Evolutionary conservation across 1,140 invertebrate species (phyloP).

Genomic region (Caenorhabditis inopinata): DNA sequence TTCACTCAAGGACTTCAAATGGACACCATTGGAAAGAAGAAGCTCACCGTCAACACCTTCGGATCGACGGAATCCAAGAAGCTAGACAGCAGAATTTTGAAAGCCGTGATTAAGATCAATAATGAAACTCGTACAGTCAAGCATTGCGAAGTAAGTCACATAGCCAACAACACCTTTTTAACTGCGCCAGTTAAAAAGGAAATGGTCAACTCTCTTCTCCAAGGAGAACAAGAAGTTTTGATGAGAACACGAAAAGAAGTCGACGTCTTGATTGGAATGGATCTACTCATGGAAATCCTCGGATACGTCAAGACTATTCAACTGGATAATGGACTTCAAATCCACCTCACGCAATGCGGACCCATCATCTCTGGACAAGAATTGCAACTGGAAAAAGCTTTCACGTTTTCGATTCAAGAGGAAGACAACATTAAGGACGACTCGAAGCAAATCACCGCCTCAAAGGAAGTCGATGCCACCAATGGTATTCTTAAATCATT

Average conservation of each 20-base stretch:
- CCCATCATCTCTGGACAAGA: not conserved
- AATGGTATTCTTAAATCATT: not conserved
- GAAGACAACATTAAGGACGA: too few relatives aligned
- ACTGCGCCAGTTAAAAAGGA: not conserved
- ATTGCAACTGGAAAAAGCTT: too few relatives aligned
- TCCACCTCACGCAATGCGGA: not conserved
- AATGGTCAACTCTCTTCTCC: not conserved
- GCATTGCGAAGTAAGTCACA: not conserved
- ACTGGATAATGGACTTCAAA: not conserved
- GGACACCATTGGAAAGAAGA: not conserved
- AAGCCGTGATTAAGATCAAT: not conserved
- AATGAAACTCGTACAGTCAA: not conserved
- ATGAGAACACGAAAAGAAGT: not conserved
- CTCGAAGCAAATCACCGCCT: not conserved
- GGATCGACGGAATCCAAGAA: not conserved
- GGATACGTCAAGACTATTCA: not conserved
- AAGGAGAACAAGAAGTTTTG: not conserved
- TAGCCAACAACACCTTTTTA: not conserved
- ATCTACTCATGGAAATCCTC: not conserved
- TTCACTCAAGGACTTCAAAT: not conserved
- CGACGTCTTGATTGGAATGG: not conserved
- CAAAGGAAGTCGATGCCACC: not conserved
- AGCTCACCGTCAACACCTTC: not conserved
- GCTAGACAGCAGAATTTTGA: not conserved
- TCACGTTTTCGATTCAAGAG: too few relatives aligned